A percentile compares a stretch with the other conserved stretches of the same genome.
Conservation (phyloP, 2,888 invertebrate species). For the Masnerella sp. region DNA sequence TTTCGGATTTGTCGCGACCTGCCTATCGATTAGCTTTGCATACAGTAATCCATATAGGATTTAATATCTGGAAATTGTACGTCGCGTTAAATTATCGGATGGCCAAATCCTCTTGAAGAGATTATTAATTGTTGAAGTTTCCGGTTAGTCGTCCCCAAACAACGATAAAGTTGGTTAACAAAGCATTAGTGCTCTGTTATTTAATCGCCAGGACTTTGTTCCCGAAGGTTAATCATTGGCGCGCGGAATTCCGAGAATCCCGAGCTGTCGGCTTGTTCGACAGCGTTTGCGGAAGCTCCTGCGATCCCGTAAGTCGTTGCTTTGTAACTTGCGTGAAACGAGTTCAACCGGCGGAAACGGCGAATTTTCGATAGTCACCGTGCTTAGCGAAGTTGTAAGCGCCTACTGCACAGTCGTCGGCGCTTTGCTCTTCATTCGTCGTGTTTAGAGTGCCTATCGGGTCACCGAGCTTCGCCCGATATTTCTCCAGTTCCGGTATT, state of each 20-base stretch:
- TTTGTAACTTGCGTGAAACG: constrained; percentile 54
- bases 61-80: constrained; percentile 23
- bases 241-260: constrained; percentile 48
- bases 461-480: constrained; percentile 28
- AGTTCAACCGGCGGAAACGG: constrained; percentile 39
- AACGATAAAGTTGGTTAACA: constrained; percentile 52
- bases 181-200: constrained; percentile 52
- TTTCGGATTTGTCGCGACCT: no score
- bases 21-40: no score
- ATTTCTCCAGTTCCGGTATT: constrained; percentile 23
- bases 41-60: constrained; percentile 12
- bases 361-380: constrained; percentile 49
- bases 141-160: constrained; percentile 37
- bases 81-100: constrained; percentile 23
- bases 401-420: constrained; percentile 11
- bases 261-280: constrained; percentile 50
- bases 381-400: constrained; percentile 36
- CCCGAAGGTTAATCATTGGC: constrained; percentile 50
- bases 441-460: constrained; percentile 26
- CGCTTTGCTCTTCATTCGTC: constrained; percentile 28
- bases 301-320: constrained; percentile 40
- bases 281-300: constrained; percentile 39
- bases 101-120: constrained; percentile 43
- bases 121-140: constrained; percentile 50
- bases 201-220: constrained; percentile 52